phyloP scores from a whole-genome alignment of 2,797 vertebrate genomes.

The Paramormyrops hopkinsi region DNA sequence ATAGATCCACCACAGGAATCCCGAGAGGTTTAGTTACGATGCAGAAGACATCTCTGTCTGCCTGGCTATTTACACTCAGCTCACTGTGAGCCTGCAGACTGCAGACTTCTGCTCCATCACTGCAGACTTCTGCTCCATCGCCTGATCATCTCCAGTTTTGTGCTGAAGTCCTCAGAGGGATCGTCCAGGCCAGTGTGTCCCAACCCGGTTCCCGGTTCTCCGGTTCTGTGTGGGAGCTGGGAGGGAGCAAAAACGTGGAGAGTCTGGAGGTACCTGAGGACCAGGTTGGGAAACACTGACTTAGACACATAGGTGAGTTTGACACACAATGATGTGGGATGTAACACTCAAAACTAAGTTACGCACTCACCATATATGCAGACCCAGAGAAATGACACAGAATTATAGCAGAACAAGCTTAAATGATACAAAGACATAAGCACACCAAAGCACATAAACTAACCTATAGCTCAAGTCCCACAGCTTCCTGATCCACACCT shows the following conservation, averaged over 20 bases:
- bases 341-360: neutral
- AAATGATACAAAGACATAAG: neutral
- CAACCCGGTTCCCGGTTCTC: neutral
- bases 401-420: neutral
- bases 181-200: constrained; percentile 36
- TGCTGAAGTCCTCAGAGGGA: constrained; percentile 50
- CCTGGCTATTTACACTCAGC: constrained; percentile 22
- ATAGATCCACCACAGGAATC: neutral
- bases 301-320: neutral
- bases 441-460: neutral
- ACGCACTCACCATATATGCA: neutral
- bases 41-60: neutral
- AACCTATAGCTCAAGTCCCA: neutral
- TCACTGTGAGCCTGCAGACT: constrained; percentile 47
- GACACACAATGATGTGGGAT: neutral
- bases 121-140: constrained; percentile 47
- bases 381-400: neutral
- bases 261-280: neutral
- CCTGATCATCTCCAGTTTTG: constrained; percentile 53
- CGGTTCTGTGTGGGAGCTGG: neutral
- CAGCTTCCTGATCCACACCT: neutral
- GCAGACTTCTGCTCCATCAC: constrained; percentile 40
- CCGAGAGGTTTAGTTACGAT: neutral
- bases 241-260: neutral
- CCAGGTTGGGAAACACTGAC: neutral